A percentile compares a stretch with the other conserved stretches of the same genome.
Evolutionary conservation across 2,888 invertebrate genomes (phyloP).

Genomic region (Pecten maximus): DNA sequence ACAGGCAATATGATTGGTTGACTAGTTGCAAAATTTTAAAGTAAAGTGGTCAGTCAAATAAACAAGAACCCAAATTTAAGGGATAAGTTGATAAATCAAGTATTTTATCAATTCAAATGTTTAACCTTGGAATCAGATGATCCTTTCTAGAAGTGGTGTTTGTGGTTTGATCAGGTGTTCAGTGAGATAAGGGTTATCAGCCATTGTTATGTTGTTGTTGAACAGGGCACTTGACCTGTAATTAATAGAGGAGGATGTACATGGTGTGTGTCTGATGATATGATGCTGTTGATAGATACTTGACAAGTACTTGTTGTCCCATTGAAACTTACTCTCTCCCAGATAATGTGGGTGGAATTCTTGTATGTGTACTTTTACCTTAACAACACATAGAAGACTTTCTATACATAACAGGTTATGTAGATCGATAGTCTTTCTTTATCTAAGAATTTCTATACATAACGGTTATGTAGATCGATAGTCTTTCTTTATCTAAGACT

Average conservation of each 20-base stretch:
- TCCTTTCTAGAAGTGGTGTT: neutral
- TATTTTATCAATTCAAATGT: neutral
- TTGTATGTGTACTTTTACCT: no score
- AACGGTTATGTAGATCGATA: no score
- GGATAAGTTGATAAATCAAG: no score
- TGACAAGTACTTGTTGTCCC: slow-evolving; percentile 21
- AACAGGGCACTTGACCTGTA: neutral
- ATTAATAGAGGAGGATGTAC: neutral
- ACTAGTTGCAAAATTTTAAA: neutral
- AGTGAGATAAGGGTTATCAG: neutral
- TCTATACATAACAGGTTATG: no score
- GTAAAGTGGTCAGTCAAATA: no score
- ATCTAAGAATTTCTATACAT: no score
- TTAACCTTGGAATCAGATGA: neutral
- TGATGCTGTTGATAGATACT: neutral
- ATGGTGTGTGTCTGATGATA: neutral
- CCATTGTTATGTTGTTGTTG: neutral
- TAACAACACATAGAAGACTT: no score
- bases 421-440: no score
- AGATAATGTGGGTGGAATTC: no score
- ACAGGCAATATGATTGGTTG: neutral
- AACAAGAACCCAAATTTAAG: no score
- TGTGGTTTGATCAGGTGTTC: neutral
- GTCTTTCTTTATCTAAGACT: no score
- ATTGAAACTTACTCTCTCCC: neutral